Base-by-base conservation (phyloP, 2,113 vertebrate genomes). In the Ursus arctos region DNA sequence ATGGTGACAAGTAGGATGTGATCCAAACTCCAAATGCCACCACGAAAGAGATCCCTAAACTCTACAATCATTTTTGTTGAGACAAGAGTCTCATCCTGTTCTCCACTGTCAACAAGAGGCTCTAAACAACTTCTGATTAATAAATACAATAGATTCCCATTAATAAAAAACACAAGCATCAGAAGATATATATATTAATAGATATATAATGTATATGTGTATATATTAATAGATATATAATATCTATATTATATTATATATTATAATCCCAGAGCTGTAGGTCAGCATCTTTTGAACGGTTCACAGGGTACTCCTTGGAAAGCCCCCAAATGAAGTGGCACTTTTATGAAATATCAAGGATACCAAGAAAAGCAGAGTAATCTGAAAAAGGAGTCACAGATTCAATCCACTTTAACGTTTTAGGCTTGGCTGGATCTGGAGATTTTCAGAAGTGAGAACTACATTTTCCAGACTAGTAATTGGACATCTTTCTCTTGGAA, bases 11-110 rank as follows among this genome's bases (percentile, higher is more conserved):
- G 10, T 7, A 85, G 36, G 77, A 59, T n/a, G 53, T 79, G 40
- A 88, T 77, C 69, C 93, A 93, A 77, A 91, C 9, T 65, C 59
- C 57, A 88, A 82, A 81, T 57, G 21, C 61, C 26, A 87, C 72
- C 53, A 61, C 57, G 53, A 55, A 89, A 83, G 92, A 91, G 89
- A 43, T 5, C 36, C 16, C 40, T 1, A 43, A 90, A 80, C 63
- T 93, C 55, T 93, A 82, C 47, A 94, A 84, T 51, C 15, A 55
- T 59, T 96, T 85, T 96, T 93, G 88, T 63, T 67, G 72, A 74
- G 87, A 87, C 43, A 77, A 71, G 13, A 84, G 36, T n/a, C 40
- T 94, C 51, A 13, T 65, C 40, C 14, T 95, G 31, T 55, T 95
- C 65, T 24, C 40, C 33, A 84, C 36, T 86, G 28, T 65, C 79